Conservation (phyloP, 2,888 invertebrate species). For the Xestia sexstrigata region DNA sequence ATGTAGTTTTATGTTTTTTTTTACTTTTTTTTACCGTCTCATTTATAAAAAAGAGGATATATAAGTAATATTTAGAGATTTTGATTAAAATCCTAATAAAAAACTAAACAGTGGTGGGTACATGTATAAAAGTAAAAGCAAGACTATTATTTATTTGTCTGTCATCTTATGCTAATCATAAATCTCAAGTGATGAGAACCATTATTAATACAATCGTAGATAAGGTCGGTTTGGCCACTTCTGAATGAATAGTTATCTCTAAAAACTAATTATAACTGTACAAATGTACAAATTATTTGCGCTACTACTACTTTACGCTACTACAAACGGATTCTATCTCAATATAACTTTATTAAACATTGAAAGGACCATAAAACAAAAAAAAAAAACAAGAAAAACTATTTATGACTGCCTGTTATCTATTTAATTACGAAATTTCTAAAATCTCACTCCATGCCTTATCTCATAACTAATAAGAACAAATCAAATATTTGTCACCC, state of each 20-base stretch:
- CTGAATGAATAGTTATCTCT: not conserved
- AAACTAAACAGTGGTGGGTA: not conserved
- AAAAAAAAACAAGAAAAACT: not conserved
- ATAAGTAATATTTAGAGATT: too few species aligned
- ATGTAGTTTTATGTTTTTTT: not conserved
- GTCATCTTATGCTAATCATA: not conserved
- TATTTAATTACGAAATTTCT: constrained; percentile 5
- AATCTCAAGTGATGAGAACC: not conserved
- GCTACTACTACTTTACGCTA: too few species aligned
- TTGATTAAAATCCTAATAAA: not conserved
- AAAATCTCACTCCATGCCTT: constrained; percentile 3
- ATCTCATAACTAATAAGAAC: constrained; percentile 46
- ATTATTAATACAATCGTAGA: not conserved
- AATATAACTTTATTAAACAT: not conserved
- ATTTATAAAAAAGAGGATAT: not conserved
- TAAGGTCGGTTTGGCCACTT: not conserved
- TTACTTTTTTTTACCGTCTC: not conserved
- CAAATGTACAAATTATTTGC: not conserved
- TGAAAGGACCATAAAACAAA: not conserved
- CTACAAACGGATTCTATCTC: not conserved
- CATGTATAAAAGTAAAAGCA: not conserved
- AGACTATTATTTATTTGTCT: not conserved
- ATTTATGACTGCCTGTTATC: not conserved
- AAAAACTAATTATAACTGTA: not conserved
- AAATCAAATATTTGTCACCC: constrained; percentile 53